Base-by-base conservation (phyloP, 1,140 invertebrate genomes). In the Drosophila nasuta region DNA sequence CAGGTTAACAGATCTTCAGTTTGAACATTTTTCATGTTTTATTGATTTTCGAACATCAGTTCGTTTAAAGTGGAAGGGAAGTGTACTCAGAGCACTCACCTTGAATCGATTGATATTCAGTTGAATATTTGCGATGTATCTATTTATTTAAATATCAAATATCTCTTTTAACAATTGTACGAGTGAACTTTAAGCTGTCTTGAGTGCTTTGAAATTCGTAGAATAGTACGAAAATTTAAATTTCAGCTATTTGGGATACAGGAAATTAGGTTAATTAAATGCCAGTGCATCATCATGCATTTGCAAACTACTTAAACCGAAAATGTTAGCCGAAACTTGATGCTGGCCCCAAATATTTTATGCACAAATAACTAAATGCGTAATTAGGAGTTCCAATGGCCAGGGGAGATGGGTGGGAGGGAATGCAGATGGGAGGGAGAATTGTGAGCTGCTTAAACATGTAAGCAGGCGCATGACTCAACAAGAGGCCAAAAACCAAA, bases 341-440 rank as follows among this genome's bases (percentile, higher is more conserved):
- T 38, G 15, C n/a, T 13, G 35, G 35, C 6, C 56, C 13, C 51
- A 58, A 72, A 77, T 77, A 59, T 70, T 81, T 76, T 77, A 87
- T 88, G 82, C 82, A 62, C 76, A 87, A 87, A 82, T 87, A 86
- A 77, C 79, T 87, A 82, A 88, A 87, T 80, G n/a, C 11, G 51
- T 54, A 54, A 35, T 54, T 33, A 35, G 20, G 4, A 43, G 54
- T 28, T 1, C 15, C 1, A 3, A 25, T 15, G 38, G 4, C 17
- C 11, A 25, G 13, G 25, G n/a, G 25, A 52, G 45, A 52, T 5
- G 69, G 8, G 17, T 5, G 69, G 8, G 17, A 63, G 10, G 8
- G 13, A 41, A 25, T 25, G 20, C 20, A 25, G 20, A 25, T 25
- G 43, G 51, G 46, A 45, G 56, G 45, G 28, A 51, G 54, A 30